A percentile compares a stretch with the other conserved stretches of the same genome.
Evolutionary conservation across 1,140 invertebrate species (phyloP).

Genomic region (Drosophila nigrodunni): DNA sequence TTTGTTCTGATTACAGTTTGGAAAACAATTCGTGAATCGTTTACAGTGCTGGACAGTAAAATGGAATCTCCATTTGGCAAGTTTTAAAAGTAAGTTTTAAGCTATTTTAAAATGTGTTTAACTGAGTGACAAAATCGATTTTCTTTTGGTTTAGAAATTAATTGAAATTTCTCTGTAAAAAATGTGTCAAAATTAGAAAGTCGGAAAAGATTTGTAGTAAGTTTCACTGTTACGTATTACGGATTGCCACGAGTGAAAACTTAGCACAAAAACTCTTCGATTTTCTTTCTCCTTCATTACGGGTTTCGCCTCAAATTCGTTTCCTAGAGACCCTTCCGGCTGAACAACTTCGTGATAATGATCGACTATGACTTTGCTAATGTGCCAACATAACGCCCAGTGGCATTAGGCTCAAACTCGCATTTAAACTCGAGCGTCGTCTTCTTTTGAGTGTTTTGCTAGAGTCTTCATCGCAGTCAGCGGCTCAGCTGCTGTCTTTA

Average conservation of each 20-base stretch:
- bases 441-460: too few relatives aligned
- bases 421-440: constrained; percentile 9
- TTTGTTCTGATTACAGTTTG: constrained; percentile 70
- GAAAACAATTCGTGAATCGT: constrained; percentile 56
- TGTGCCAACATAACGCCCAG: constrained; percentile 61
- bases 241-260: constrained; percentile 32
- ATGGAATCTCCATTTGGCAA: constrained; percentile 53
- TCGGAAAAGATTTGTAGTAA: constrained; percentile 22
- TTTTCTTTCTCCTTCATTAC: constrained; percentile 11
- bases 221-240: constrained; percentile 32
- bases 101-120: background rate
- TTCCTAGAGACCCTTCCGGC: constrained; percentile 42
- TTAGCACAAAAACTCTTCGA: constrained; percentile 7
- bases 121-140: too few relatives aligned
- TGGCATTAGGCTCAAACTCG: constrained; percentile 25
- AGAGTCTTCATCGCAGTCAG: background rate
- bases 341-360: constrained; percentile 35
- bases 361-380: constrained; percentile 52
- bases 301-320: constrained; percentile 39
- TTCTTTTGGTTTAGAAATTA: constrained; percentile 4
- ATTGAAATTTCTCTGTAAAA: constrained; percentile 1
- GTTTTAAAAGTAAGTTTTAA: constrained; percentile 60
- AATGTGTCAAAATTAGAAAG: constrained; percentile 39
- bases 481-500: constrained; percentile 9
- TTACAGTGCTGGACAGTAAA: constrained; percentile 22